Conservation (phyloP, 2,888 invertebrate genomes). For the Embidobia sp. region DNA sequence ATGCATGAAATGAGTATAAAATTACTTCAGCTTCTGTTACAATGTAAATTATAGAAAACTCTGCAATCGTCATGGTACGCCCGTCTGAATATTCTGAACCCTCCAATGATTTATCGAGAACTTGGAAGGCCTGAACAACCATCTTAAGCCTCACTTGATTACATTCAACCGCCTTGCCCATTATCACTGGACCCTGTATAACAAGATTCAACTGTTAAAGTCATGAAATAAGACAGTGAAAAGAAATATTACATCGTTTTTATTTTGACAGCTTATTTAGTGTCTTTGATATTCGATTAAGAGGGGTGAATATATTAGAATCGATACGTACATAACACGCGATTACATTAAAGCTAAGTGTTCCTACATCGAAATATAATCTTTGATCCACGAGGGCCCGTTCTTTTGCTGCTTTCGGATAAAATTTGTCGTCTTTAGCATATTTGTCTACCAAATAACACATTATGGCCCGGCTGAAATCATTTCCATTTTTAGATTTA, state of each 20-base stretch:
- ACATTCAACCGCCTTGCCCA: conserved; percentile 58
- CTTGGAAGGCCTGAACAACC: conserved; percentile 68
- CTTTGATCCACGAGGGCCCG: conserved; percentile 81
- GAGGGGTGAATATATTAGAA: conserved; percentile 20
- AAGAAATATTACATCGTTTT: conserved; percentile 23
- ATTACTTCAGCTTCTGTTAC: no score
- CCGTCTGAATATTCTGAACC: conserved; percentile 75
- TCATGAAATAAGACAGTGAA: background rate
- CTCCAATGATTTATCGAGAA: conserved; percentile 74
- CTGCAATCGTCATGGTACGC: conserved; percentile 76
- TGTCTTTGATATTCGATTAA: no score
- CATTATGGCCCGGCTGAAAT: conserved; percentile 81
- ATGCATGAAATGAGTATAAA: no score
- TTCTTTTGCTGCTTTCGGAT: conserved; percentile 79
- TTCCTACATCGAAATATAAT: conserved; percentile 80
- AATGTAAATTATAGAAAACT: no score
- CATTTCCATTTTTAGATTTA: no score
- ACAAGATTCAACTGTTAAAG: background rate
- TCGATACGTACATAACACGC: conserved; percentile 83
- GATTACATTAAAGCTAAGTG: conserved; percentile 75
- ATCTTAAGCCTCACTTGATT: conserved; percentile 67
- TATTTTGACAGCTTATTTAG: conserved; percentile 22
- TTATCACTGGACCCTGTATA: conserved; percentile 70
- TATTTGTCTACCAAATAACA: conserved; percentile 82
- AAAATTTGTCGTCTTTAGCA: conserved; percentile 79